These are phyloP conservation scores for Junonia oenone DNA, from an alignment of 2,888 invertebrate species.

Conservation along the genomic window DNA sequence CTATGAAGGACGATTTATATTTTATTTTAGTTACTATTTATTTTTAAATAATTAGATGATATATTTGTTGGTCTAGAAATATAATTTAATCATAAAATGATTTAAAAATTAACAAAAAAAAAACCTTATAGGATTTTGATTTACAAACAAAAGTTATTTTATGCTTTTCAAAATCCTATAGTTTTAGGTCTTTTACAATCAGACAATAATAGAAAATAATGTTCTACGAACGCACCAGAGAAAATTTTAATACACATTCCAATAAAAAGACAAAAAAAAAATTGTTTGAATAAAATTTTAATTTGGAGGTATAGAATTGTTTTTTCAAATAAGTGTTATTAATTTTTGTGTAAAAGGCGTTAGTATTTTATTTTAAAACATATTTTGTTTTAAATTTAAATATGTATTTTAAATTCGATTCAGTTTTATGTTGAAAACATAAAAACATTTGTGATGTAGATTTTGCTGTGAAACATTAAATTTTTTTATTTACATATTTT, in stretches of 20 bases:
- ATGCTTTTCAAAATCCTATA: slow-evolving; percentile 1
- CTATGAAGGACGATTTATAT: slow-evolving; percentile 3
- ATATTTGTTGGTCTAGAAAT: background rate
- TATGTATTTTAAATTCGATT: too few relatives aligned
- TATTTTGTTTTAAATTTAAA: background rate
- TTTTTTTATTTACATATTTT: background rate
- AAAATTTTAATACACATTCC: slow-evolving; percentile 11
- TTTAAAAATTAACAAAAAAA: background rate
- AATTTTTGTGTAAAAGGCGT: background rate
- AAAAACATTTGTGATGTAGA: background rate
- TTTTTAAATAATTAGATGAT: background rate
- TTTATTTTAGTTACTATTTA: too few relatives aligned
- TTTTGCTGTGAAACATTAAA: background rate
- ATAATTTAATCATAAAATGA: background rate
- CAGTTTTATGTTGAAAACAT: background rate
- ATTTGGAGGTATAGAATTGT: too few relatives aligned
- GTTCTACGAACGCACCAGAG: background rate
- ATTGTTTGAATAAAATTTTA: background rate
- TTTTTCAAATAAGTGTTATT: background rate
- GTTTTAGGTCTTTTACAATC: slow-evolving; percentile 6
- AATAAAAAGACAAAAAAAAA: slow-evolving; percentile 3
- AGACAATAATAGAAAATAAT: slow-evolving; percentile 13
- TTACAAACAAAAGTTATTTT: too few relatives aligned
- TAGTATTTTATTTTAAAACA: background rate
- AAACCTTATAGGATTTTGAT: too few relatives aligned